A percentile compares a stretch with the other conserved stretches of the same genome.
phyloP scores from a whole-genome alignment of 2,797 vertebrate species.

The Linurgus olivaceus region DNA sequence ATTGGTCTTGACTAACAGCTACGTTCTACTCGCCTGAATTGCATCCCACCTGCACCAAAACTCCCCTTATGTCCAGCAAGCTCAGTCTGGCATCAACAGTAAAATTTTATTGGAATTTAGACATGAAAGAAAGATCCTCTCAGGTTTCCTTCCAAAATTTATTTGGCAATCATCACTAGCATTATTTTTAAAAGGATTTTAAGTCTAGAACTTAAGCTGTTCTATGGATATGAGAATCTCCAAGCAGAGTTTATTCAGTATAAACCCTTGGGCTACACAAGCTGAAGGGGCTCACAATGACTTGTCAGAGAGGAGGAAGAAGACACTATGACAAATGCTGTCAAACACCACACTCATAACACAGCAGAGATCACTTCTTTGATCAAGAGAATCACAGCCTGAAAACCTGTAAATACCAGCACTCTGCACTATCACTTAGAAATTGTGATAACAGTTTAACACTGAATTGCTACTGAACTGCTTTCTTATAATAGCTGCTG shows the following conservation, averaged over 20 bases:
- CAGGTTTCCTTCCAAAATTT: background rate
- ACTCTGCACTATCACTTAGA: background rate
- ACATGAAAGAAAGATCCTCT: background rate
- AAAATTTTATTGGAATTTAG: background rate
- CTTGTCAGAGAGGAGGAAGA: background rate
- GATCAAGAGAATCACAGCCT: conserved; percentile 16
- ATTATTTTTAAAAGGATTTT: background rate
- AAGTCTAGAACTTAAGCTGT: background rate
- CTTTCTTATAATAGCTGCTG: conserved; percentile 54
- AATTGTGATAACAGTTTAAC: conserved; percentile 3
- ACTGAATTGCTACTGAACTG: conserved; percentile 30
- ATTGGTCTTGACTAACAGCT: background rate
- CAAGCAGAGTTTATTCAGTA: background rate
- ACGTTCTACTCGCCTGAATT: background rate
- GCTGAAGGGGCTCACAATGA: background rate
- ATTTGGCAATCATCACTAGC: background rate
- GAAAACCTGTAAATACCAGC: conserved; percentile 33
- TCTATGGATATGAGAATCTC: background rate
- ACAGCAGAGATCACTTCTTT: background rate
- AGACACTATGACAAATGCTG: background rate
- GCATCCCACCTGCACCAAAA: background rate
- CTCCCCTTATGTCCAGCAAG: background rate
- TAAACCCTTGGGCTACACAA: background rate
- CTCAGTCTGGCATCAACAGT: background rate
- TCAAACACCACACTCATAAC: background rate